Evolutionary conservation across 2,797 vertebrate genomes (phyloP).

Genomic region (Enteromius fasciolatus): DNA sequence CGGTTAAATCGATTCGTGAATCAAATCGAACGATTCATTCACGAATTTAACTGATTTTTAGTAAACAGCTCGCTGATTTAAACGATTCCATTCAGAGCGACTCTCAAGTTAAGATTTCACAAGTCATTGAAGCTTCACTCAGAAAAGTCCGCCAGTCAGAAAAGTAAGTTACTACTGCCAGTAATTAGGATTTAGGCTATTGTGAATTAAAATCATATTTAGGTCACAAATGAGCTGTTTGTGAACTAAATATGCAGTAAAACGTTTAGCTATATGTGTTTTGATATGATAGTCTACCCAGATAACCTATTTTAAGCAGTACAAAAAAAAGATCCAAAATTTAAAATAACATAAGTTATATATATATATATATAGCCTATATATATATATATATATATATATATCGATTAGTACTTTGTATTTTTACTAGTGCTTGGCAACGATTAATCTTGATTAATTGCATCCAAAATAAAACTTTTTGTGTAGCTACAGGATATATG

Average conservation of each 20-base stretch:
- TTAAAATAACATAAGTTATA: too few species aligned
- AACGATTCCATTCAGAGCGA: neutral
- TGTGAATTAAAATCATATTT: neutral
- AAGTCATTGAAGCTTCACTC: too few species aligned
- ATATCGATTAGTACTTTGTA: neutral
- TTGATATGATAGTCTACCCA: too few species aligned
- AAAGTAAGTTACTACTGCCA: neutral
- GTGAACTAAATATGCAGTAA: neutral
- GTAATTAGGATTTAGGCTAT: neutral
- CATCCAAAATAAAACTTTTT: too few species aligned
- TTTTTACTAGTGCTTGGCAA: neutral
- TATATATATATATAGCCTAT: too few species aligned
- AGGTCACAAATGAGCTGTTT: neutral
- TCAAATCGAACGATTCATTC: neutral
- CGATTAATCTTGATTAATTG: too few species aligned
- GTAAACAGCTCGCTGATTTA: neutral
- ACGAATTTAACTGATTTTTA: neutral
- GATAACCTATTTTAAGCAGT: too few species aligned
- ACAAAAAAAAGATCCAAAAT: too few species aligned
- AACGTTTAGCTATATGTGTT: too few species aligned
- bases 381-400: neutral
- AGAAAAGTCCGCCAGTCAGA: too few species aligned
- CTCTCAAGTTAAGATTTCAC: too few species aligned
- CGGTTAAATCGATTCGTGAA: neutral
- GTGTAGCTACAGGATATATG: too few species aligned